Evolutionary conservation across 2,113 vertebrate species (phyloP).

Genomic region (Labeo catla): DNA sequence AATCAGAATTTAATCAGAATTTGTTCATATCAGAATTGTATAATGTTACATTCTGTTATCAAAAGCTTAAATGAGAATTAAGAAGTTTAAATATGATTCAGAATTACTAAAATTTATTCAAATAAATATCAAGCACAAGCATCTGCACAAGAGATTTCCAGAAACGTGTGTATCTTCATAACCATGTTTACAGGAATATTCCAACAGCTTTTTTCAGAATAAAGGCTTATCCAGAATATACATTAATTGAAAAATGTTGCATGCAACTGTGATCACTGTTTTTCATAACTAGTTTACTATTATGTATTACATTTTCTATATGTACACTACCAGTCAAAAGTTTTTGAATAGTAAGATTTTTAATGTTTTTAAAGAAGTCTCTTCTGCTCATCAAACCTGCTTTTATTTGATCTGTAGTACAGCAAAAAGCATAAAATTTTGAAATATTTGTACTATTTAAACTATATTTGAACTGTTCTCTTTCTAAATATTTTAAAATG

Average conservation of each 20-base stretch:
- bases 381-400: too few species aligned
- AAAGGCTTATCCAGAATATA: neutral
- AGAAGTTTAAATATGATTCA: neutral
- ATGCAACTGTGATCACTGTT: neutral
- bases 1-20: conserved; percentile 19
- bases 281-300: neutral
- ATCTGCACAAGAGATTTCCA: neutral
- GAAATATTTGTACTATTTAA: too few species aligned
- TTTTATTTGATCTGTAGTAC: too few species aligned
- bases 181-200: neutral
- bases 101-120: neutral
- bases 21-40: neutral
- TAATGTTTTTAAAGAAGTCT: too few species aligned
- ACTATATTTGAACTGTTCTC: too few species aligned
- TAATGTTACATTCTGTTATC: neutral
- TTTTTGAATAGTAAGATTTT: too few species aligned
- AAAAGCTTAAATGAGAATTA: neutral
- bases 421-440: too few species aligned
- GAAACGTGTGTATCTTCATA: neutral
- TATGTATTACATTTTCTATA: neutral
- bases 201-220: neutral
- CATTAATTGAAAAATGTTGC: neutral
- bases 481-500: too few species aligned
- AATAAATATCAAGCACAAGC: neutral
- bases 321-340: neutral